Evolutionary conservation across 2,113 vertebrate genomes (phyloP).

Genomic region (Ptyas mucosa): DNA sequence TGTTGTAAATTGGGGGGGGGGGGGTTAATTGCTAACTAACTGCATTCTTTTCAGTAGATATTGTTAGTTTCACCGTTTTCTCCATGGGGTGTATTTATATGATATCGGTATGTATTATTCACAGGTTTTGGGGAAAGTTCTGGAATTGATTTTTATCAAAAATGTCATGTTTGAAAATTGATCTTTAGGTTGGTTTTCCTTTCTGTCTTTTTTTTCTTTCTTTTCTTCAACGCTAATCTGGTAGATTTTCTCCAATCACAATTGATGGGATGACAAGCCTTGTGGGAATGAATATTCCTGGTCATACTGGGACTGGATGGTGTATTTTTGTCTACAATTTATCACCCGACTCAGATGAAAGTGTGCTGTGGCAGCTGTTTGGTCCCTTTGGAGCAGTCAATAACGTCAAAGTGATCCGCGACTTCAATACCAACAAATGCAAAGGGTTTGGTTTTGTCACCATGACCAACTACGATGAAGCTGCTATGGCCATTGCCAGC

Average conservation of each 20-base stretch:
- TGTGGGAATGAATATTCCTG: conserved; percentile 99
- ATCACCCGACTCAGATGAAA: conserved; percentile 98
- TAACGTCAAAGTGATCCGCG: conserved; percentile 99
- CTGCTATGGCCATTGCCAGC: conserved; percentile 99
- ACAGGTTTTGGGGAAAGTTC: conserved; percentile 1
- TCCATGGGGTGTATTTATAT: neutral
- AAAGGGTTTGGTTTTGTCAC: conserved; percentile 99
- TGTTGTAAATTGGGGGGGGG: neutral
- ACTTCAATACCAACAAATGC: conserved; percentile 99
- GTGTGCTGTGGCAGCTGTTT: conserved; percentile 99
- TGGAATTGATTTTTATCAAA: conserved; percentile 25
- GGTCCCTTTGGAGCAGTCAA: conserved; percentile 98
- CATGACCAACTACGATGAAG: conserved; percentile 99
- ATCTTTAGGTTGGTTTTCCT: conserved; percentile 68
- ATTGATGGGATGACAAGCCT: conserved; percentile 99
- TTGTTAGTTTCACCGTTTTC: neutral
- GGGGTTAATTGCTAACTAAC: neutral
- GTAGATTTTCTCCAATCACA: conserved; percentile 98
- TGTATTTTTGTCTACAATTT: conserved; percentile 99
- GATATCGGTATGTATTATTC: neutral
- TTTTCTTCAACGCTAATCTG: conserved; percentile 34
- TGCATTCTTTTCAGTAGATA: neutral
- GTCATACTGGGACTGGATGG: conserved; percentile 98
- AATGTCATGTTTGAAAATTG: conserved; percentile 47
- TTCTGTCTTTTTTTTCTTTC: conserved; percentile 66